Evolutionary conservation across 92 coral and sea anemone species (phyloP).

Genomic region (Metridium senile): DNA sequence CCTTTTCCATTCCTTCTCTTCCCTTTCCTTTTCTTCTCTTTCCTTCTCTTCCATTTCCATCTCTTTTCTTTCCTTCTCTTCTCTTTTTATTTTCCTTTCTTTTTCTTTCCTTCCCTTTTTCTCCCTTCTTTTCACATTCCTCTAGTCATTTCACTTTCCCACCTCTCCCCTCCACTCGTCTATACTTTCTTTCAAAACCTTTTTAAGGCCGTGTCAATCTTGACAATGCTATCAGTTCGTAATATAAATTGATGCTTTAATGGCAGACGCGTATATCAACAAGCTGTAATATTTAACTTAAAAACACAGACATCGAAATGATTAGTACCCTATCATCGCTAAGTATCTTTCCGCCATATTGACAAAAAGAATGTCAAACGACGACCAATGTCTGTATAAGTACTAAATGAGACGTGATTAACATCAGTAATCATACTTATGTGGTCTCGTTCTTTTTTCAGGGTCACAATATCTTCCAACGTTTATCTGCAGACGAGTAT

Average conservation of each 20-base stretch:
- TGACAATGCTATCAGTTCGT: no score
- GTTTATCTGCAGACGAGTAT: constrained; percentile 90
- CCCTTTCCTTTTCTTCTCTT: background rate
- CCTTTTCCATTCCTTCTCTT: background rate
- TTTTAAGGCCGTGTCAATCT: no score
- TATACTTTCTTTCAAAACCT: background rate
- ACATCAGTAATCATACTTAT: background rate
- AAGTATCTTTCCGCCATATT: no score
- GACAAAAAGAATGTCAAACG: background rate
- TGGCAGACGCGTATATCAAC: no score
- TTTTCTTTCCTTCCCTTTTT: background rate
- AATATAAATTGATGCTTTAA: no score
- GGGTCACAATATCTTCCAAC: constrained; percentile 99
- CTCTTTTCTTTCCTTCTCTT: background rate
- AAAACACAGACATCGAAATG: no score
- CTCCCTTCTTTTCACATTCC: background rate
- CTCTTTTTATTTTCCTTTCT: background rate
- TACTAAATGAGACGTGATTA: background rate
- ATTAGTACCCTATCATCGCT: no score
- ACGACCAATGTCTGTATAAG: background rate
- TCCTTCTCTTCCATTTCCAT: background rate
- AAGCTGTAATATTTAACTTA: no score
- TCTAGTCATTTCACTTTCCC: background rate
- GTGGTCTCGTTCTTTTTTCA: constrained; percentile 16
- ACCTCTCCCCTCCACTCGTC: background rate